A percentile compares a stretch with the other conserved stretches of the same genome.
phyloP scores from a whole-genome alignment of 2,797 vertebrate genomes.

The Cossypha caffra region DNA sequence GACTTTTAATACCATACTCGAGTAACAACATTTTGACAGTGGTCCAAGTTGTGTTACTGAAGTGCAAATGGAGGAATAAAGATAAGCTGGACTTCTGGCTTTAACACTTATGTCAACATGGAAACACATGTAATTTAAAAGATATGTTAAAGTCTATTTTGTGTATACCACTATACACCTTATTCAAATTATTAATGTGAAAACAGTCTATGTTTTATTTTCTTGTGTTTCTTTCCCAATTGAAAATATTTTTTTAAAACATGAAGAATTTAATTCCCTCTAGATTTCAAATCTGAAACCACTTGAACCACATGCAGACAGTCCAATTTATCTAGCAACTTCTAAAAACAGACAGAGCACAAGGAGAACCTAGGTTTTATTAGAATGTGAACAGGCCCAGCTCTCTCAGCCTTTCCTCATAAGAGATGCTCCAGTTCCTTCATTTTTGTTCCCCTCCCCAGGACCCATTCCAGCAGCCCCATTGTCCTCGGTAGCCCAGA shows the following conservation, averaged over 20 bases:
- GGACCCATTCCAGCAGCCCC: rapidly evolving
- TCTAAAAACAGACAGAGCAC: neutral
- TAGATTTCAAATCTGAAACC: neutral
- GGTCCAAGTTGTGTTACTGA: neutral
- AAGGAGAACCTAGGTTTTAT: neutral
- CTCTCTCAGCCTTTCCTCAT: neutral
- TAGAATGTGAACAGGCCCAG: neutral
- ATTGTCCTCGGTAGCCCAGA: neutral
- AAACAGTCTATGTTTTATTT: neutral
- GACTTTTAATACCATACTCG: neutral
- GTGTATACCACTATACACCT: neutral
- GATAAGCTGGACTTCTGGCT: neutral
- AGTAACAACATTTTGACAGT: neutral
- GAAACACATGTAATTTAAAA: neutral
- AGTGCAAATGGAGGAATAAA: neutral
- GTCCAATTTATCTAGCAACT: neutral
- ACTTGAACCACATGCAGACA: neutral
- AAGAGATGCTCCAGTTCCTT: neutral
- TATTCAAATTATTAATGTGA: neutral
- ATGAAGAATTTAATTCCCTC: neutral
- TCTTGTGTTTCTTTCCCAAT: neutral
- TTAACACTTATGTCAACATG: neutral
- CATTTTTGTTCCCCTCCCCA: neutral
- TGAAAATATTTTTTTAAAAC: neutral
- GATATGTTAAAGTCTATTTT: neutral